Conservation (phyloP, 2,888 invertebrate species). For the Drosophila silvestris region DNA sequence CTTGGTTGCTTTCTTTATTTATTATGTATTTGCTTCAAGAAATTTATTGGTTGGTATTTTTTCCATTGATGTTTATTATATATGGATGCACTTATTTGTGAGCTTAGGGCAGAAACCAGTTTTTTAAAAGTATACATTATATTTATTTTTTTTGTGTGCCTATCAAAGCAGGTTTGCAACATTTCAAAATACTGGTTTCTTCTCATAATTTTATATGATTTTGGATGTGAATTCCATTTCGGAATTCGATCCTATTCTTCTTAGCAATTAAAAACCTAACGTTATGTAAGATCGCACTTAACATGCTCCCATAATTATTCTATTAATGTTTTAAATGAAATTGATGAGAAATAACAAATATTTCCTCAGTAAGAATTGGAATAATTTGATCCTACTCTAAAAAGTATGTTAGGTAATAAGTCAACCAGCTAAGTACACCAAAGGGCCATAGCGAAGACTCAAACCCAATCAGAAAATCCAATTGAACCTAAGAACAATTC, state of each 20-base stretch:
- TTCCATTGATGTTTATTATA: neutral
- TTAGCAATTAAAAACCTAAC: neutral
- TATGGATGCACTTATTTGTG: neutral
- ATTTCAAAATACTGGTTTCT: neutral
- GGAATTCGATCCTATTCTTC: too few relatives aligned
- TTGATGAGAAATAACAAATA: neutral
- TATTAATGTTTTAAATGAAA: neutral
- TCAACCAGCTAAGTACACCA: neutral
- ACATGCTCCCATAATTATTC: neutral
- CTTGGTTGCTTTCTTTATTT: neutral
- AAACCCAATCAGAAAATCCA: slow-evolving; percentile 1
- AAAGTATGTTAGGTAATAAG: slow-evolving; percentile 37
- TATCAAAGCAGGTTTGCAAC: neutral
- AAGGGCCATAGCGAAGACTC: slow-evolving; percentile 33
- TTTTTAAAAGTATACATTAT: too few relatives aligned
- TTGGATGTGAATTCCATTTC: neutral
- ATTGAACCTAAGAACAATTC: neutral
- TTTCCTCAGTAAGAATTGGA: neutral
- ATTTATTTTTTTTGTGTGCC: neutral
- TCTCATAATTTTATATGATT: neutral
- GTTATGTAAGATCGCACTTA: neutral
- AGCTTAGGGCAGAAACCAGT: neutral
- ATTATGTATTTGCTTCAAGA: neutral
- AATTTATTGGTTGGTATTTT: neutral
- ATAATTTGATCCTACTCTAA: slow-evolving; percentile 12